Base-by-base conservation (phyloP, 2,113 vertebrate genomes). In the Lipophrys pholis region DNA sequence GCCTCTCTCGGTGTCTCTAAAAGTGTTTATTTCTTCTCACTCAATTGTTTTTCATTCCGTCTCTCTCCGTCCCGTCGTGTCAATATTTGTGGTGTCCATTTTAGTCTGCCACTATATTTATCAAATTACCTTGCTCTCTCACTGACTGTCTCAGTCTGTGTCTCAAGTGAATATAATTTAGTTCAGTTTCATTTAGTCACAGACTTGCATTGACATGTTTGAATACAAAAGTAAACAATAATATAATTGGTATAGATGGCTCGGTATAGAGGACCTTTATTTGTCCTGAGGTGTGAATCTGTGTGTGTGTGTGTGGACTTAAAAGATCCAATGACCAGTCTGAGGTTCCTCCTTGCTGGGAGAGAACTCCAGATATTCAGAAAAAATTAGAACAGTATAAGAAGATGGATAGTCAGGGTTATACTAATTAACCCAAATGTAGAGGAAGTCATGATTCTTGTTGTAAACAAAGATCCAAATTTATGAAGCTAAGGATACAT, bases 41-140 rank as follows among this genome's bases (percentile, higher is more conserved):
- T 80, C 50, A 55, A 65, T 30, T 30, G 21, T 77, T 76, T 82
- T 53, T 78, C 67, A 87, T 79, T 78, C 45, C 59, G 61, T 57
- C 49, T 71, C 53, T 46, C 61, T 60, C 52, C 68, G 21, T 66
- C 66, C 10, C 6, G 41, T 36, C 73, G 35, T 60, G 61, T 59
- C 71, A 77, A 30, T 65, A 73, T 57, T 36, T 43, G 7, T 53
- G 63, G 66, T 64, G 58, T 74, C 71, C 64, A 40, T 82, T 56
- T 71, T 53, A 40, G 30, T 66, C 57, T 69, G 36, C 41, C 50
- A 68, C 48, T 15, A 15, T 14, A n/a, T 73, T 74, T 61, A 72
- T 68, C 41, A 73, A 69, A 79, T 81, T 57, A 69, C 54, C 16
- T 49, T 57, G 59, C 36, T 64, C 52, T 46, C 45, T 63, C 39